Percentiles rank a stretch among this genome's conserved stretches.
Conservation (phyloP, 2,113 vertebrate genomes). For the Tragelaphus buxtoni region DNA sequence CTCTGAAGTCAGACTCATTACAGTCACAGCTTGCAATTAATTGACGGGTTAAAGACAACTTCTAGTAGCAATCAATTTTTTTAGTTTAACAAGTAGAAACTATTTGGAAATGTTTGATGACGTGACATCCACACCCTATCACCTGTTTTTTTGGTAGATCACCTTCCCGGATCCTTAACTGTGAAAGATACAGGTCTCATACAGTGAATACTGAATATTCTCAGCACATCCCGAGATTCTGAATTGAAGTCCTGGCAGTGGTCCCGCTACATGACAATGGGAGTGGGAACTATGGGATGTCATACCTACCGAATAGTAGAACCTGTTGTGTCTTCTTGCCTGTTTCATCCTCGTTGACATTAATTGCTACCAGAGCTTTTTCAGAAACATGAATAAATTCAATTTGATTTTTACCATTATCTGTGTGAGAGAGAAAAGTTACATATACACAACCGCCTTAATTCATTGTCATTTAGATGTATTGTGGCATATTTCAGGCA, state of each 20-base stretch:
- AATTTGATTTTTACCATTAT: background rate
- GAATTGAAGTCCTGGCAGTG: rapidly evolving
- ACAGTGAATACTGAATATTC: rapidly evolving
- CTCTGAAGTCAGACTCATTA: rapidly evolving
- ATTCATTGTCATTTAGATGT: rapidly evolving
- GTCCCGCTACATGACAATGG: rapidly evolving
- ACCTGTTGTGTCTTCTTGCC: rapidly evolving
- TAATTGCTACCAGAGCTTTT: background rate
- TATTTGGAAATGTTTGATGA: background rate
- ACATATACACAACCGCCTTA: background rate
- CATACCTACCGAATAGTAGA: background rate
- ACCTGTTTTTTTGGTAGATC: background rate
- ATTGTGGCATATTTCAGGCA: rapidly evolving
- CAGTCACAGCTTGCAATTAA: background rate
- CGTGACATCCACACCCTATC: rapidly evolving
- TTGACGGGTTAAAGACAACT: rapidly evolving
- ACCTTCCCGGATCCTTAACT: rapidly evolving
- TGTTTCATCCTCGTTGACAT: background rate
- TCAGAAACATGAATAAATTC: rapidly evolving
- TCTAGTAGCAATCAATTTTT: background rate
- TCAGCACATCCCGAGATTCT: background rate
- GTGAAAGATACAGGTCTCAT: rapidly evolving
- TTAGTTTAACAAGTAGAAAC: background rate
- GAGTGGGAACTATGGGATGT: background rate
- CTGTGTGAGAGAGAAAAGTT: background rate